Percentiles rank a stretch among this genome's conserved stretches.
Conservation (phyloP, 2,113 vertebrate genomes). For the Chauna torquata region DNA sequence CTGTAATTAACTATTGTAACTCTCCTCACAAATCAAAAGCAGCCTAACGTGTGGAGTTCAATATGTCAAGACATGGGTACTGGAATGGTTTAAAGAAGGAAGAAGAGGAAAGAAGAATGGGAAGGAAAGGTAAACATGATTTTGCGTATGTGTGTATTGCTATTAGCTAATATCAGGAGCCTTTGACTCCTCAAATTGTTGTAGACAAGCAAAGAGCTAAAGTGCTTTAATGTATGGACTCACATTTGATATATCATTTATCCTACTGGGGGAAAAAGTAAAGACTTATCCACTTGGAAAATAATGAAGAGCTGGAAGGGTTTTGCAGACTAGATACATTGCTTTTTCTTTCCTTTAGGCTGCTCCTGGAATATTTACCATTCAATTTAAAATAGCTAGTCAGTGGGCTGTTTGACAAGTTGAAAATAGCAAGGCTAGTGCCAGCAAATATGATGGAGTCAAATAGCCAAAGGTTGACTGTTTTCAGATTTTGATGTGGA, state of each 20-base stretch:
- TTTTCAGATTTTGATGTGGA: neutral
- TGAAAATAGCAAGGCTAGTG: neutral
- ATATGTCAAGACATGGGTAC: slow-evolving; percentile 48
- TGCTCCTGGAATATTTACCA: neutral
- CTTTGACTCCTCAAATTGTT: neutral
- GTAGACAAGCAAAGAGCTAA: neutral
- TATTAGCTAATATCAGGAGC: neutral
- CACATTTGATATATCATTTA: neutral
- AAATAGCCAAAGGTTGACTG: neutral
- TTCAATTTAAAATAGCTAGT: neutral
- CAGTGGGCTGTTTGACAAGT: neutral
- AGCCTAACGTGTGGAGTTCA: slow-evolving; percentile 39
- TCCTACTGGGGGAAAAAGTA: neutral
- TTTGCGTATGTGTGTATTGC: neutral
- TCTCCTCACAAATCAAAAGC: slow-evolving; percentile 79
- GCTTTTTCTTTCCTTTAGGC: neutral
- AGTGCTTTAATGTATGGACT: neutral
- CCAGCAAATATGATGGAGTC: neutral
- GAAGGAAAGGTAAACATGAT: neutral
- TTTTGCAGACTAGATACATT: neutral
- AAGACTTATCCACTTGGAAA: neutral
- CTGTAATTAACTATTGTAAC: slow-evolving; percentile 80
- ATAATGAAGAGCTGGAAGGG: neutral
- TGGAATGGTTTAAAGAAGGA: slow-evolving; percentile 16
- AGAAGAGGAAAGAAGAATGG: neutral